Conservation (phyloP, 2,797 vertebrate species). For the Sebastes trivittatus region DNA sequence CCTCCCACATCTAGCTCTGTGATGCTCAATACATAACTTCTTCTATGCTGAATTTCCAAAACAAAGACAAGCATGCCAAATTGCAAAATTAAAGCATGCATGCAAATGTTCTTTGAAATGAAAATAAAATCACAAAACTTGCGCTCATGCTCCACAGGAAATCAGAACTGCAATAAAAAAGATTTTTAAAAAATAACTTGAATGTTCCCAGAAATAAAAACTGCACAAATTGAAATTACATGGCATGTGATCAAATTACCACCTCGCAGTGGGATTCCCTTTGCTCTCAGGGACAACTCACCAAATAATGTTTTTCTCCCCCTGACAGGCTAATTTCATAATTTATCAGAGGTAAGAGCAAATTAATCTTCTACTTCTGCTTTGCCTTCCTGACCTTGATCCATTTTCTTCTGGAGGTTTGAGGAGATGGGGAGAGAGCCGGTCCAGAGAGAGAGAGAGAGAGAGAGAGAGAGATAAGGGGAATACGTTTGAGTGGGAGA, state of each 20-base stretch:
- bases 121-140: background rate
- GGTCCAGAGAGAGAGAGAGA: background rate
- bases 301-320: constrained; percentile 69
- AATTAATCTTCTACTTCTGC: constrained; percentile 72
- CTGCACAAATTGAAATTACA: constrained; percentile 37
- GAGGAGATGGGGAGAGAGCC: constrained; percentile 14
- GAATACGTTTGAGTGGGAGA: background rate
- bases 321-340: constrained; percentile 80
- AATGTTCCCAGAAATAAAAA: constrained; percentile 27
- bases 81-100: background rate
- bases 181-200: background rate
- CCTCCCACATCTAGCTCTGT: background rate
- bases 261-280: constrained; percentile 24
- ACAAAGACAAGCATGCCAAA: background rate
- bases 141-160: background rate
- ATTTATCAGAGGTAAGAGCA: constrained; percentile 79
- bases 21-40: background rate
- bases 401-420: constrained; percentile 49
- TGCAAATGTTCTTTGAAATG: background rate
- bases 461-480: background rate
- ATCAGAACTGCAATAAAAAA: background rate
- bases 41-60: background rate
- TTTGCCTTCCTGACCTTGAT: constrained; percentile 69
- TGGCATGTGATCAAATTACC: constrained; percentile 48
- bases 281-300: constrained; percentile 52